Evolutionary conservation across 2,888 invertebrate genomes (phyloP), one percentile per base, ranked within the genome.

Genomic region (Lasioglossum lativentre): DNA sequence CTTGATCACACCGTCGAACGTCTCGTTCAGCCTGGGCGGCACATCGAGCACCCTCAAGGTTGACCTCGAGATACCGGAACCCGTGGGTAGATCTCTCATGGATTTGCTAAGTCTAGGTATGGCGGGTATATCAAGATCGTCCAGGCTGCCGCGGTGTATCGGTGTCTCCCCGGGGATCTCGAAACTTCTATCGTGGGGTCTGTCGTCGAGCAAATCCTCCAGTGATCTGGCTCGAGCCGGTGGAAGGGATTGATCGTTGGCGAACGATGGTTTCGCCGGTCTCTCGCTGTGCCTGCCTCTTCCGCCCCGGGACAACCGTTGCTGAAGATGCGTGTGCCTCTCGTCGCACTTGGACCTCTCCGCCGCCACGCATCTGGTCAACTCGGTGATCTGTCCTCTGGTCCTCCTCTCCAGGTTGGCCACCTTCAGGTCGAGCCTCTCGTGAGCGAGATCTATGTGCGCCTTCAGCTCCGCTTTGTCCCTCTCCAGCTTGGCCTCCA

Each of bases 401-500:
- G 97, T 97, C 88, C 96, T 96, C 93, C 97, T 96, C 92, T 98
- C 97, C 78, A 98, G 95, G 91, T 97, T 97, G 8, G 97, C 97
- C 0, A 99, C 98, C 92, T 98, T 97, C 89, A 97, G 97, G 86
- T 98, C 98, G 72, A 99, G 95, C 88, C 97, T 96, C 86, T 98
- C 97, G 93, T 98, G 98, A 0, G 98, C 98, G 92, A 97, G 96
- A 92, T 98, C 97, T 52, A 98, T 97, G 91, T 97, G 97, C 83
- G 97, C 96, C 94, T 98, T 97, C 90, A 98, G 94, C 91, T 98
- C 98, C 85, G 97, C 97, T 91, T 98, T 97, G 92, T 98, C 98
- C 90, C 97, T 96, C 91, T 98, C 98, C 76, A 99, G 94, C 87
- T 97, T 97, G 63, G 98, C 97, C 94, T 99, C 98, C 95, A 99